A percentile compares a stretch with the other conserved stretches of the same genome.
phyloP scores from a whole-genome alignment of 2,113 vertebrate species.

The Anolis carolinensis region DNA sequence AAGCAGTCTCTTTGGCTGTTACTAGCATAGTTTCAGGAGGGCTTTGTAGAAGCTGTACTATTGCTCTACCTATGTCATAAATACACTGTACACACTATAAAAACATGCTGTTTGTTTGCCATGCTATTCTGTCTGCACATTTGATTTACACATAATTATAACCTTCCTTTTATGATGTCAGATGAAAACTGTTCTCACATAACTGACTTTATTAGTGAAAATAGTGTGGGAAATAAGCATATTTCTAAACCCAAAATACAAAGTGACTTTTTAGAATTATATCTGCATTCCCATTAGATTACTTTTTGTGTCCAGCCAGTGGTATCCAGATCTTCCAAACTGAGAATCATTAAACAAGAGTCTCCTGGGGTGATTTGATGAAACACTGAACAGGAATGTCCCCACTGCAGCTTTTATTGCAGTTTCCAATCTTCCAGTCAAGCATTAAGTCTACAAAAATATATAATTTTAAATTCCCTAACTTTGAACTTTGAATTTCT shows the following conservation, averaged over 20 bases:
- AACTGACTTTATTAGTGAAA: background rate
- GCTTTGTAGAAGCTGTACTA: background rate
- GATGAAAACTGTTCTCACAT: background rate
- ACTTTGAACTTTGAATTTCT: background rate
- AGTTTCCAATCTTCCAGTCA: background rate
- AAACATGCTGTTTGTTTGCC: accelerated
- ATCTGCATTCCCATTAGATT: no score
- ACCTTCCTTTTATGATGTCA: background rate
- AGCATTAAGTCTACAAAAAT: background rate
- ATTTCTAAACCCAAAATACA: conserved; percentile 14
- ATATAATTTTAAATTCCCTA: no score
- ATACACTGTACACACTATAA: background rate
- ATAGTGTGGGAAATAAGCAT: background rate
- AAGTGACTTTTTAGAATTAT: background rate
- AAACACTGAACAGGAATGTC: background rate
- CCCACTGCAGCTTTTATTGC: background rate
- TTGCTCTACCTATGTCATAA: background rate
- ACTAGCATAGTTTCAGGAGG: background rate
- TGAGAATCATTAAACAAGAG: no score
- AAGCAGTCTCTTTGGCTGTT: background rate
- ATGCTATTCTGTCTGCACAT: background rate
- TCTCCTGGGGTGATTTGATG: background rate
- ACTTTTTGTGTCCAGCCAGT: no score
- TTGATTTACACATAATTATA: background rate
- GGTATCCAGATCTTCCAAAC: no score